Evolutionary conservation across 1,140 invertebrate genomes (phyloP).

Genomic region (Papilio dardanus): DNA sequence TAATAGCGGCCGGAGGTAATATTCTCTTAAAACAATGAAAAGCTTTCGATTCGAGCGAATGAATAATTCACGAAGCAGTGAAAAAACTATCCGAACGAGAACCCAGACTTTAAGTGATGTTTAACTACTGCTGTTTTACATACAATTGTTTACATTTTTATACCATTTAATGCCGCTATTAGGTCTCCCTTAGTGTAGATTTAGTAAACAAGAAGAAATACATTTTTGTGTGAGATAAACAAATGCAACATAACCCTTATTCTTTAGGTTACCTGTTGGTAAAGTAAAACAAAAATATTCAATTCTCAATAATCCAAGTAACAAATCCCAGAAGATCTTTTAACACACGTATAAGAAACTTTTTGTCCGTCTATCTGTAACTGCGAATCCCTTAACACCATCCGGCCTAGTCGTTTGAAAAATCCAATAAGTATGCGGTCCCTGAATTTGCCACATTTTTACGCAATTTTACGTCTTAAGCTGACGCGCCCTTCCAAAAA

Average conservation of each 20-base stretch:
- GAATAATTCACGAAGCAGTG: conserved; percentile 34
- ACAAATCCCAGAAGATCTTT: not conserved
- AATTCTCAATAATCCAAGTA: not conserved
- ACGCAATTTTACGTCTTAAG: conserved; percentile 21
- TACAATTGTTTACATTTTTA: conserved; percentile 1
- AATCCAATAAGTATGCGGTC: conserved; percentile 32
- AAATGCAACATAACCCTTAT: too few relatives aligned
- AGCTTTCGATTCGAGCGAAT: conserved; percentile 30
- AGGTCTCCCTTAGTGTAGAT: not conserved
- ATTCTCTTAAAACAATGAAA: conserved; percentile 39
- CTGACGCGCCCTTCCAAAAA: conserved; percentile 1
- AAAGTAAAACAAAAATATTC: not conserved
- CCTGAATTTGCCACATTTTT: conserved; percentile 13
- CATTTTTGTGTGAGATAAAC: too few relatives aligned
- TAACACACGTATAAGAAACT: not conserved
- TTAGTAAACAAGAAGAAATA: too few relatives aligned
- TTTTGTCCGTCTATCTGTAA: conserved; percentile 23
- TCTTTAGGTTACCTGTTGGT: not conserved
- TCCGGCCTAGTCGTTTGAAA: conserved; percentile 33
- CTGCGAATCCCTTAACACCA: conserved; percentile 28
- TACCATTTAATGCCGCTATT: too few relatives aligned
- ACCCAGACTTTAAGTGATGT: not conserved
- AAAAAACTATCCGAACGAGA: conserved; percentile 30
- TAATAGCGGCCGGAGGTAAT: conserved; percentile 35
- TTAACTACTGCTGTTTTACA: conserved; percentile 4